A percentile compares a stretch with the other conserved stretches of the same genome.
These are phyloP conservation scores for Euthynnus affinis DNA, from an alignment of 2,797 vertebrate species.

Conservation along the genomic window DNA sequence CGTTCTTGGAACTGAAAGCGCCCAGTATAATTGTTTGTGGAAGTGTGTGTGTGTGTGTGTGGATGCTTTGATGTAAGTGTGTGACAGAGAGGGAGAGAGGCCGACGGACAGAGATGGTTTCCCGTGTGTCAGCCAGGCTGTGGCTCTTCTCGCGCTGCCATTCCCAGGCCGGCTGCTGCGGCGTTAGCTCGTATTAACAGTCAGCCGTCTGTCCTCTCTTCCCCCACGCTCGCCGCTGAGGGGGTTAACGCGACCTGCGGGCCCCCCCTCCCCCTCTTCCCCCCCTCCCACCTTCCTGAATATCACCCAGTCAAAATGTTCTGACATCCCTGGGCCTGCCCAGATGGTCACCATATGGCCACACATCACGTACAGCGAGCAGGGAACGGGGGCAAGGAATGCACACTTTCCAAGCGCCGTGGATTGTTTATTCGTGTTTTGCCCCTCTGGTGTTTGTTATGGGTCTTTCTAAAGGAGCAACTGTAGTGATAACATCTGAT, in stretches of 20 bases:
- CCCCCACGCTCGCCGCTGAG: not conserved
- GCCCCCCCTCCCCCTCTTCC: constrained; percentile 24
- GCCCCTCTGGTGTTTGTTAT: constrained; percentile 43
- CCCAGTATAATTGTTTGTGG: constrained; percentile 7
- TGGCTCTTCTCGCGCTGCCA: constrained; percentile 13
- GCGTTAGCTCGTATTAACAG: constrained; percentile 35
- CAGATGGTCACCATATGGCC: constrained; percentile 86
- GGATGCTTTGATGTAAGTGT: not conserved
- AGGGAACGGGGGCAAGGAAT: constrained; percentile 53
- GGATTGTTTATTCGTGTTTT: constrained; percentile 45
- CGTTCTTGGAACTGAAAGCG: constrained; percentile 9
- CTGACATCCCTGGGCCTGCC: constrained; percentile 61
- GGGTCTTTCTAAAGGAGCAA: constrained; percentile 32
- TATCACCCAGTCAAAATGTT: constrained; percentile 63
- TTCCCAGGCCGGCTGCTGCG: constrained; percentile 27
- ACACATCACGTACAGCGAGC: constrained; percentile 48
- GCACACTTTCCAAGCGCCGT: constrained; percentile 23
- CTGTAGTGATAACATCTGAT: constrained; percentile 36
- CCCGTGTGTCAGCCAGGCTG: constrained; percentile 10
- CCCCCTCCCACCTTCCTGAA: constrained; percentile 12
- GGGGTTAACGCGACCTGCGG: constrained; percentile 65
- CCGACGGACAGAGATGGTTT: not conserved
- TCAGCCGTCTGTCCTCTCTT: constrained; percentile 25
- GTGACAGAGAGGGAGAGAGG: not conserved
- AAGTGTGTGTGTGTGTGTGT: not conserved